These are phyloP conservation scores for Hedya salicella DNA, from an alignment of 2,888 invertebrate species.

Conservation along the genomic window DNA sequence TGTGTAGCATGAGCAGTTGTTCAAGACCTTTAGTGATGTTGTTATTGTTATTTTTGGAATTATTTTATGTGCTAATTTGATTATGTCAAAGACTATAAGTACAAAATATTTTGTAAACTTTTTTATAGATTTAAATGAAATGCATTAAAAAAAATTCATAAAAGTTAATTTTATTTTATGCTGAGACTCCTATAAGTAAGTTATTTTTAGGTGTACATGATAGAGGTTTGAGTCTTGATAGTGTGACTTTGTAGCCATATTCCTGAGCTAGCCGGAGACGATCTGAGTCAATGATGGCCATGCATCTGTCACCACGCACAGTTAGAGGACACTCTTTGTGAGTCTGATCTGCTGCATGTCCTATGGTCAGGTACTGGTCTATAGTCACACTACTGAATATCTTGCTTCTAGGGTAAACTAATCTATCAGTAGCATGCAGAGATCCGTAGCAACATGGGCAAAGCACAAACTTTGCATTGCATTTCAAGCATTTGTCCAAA, in stretches of 20 bases:
- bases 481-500: conserved; percentile 91
- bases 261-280: conserved; percentile 90
- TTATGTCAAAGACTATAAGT: conserved; percentile 30
- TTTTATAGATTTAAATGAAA: conserved; percentile 29
- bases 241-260: conserved; percentile 89
- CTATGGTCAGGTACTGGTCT: conserved; percentile 91
- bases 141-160: conserved; percentile 9
- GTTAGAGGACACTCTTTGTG: conserved; percentile 90
- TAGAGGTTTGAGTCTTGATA: conserved; percentile 91
- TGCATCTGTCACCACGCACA: conserved; percentile 92
- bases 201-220: conserved; percentile 97
- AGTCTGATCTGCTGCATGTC: conserved; percentile 97
- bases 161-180: conserved; percentile 51
- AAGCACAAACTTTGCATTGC: conserved; percentile 92
- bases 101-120: conserved; percentile 46
- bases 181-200: conserved; percentile 88
- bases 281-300: conserved; percentile 95
- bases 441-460: conserved; percentile 98
- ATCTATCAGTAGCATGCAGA: conserved; percentile 91
- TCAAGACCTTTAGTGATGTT: conserved; percentile 5
- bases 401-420: conserved; percentile 93
- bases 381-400: conserved; percentile 77
- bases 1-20: neutral
- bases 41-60: conserved; percentile 35
- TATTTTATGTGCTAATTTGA: conserved; percentile 28